Conservation (phyloP, 2,113 vertebrate genomes). For the Apodemus sylvaticus region DNA sequence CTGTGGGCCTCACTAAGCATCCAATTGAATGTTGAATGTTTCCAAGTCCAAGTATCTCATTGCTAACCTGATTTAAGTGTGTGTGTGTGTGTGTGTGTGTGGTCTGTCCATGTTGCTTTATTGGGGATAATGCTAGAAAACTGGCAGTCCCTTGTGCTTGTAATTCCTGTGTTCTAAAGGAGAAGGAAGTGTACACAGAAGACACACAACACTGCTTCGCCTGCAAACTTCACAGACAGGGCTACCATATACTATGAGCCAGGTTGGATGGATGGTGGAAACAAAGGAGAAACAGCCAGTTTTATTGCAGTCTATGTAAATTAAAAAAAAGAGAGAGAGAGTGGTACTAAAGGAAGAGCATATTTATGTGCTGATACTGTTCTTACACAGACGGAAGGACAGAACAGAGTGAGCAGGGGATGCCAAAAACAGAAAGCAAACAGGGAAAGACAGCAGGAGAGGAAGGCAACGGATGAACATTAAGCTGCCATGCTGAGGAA, state of each 20-base stretch:
- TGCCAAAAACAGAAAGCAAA: slow-evolving; percentile 84
- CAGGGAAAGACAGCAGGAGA: slow-evolving; percentile 86
- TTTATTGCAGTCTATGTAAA: slow-evolving; percentile 85
- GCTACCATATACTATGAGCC: slow-evolving; percentile 76
- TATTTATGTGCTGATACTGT: slow-evolving; percentile 83
- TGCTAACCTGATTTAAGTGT: slow-evolving; percentile 44
- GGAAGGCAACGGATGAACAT: slow-evolving; percentile 94
- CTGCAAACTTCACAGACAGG: slow-evolving; percentile 78
- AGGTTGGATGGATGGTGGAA: slow-evolving; percentile 75
- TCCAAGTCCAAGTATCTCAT: not conserved
- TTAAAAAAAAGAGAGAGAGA: slow-evolving; percentile 75
- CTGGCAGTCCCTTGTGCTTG: slow-evolving; percentile 67
- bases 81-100: not conserved
- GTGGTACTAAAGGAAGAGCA: slow-evolving; percentile 77
- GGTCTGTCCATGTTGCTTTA: not conserved
- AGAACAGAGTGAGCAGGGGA: slow-evolving; percentile 87
- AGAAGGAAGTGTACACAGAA: slow-evolving; percentile 74
- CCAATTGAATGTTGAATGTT: slow-evolving; percentile 36
- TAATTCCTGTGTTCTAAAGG: slow-evolving; percentile 53
- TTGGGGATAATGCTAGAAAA: slow-evolving; percentile 52
- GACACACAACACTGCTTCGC: slow-evolving; percentile 76
- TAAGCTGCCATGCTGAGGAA: slow-evolving; percentile 94
- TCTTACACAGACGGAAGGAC: slow-evolving; percentile 85
- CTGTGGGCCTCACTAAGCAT: not conserved
- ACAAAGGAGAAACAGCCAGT: slow-evolving; percentile 91